Base-by-base conservation (phyloP, 2,797 vertebrate species). In the Echiichthys vipera region DNA sequence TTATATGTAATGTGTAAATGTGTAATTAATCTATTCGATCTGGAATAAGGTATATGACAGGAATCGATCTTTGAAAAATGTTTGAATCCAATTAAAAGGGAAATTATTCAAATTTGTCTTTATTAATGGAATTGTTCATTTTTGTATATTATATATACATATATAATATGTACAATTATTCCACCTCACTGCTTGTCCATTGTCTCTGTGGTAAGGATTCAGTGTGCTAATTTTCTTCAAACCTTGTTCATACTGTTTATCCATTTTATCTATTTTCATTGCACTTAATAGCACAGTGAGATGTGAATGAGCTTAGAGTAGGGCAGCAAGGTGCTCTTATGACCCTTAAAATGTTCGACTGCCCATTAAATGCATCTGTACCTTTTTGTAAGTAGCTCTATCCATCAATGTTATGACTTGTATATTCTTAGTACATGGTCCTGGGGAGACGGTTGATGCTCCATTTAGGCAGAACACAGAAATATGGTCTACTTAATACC, bases 291-390 rank as follows among this genome's bases (percentile, higher is more conserved):
- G 71, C 70, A 78, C 29, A 57, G 63, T 32, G 46, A 82, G 75
- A 67, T 81, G 59, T 74, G 63, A 73, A n/a, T n/a, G 62, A 80
- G 54, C 77, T 71, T 55, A 57, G 68, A 77, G 71, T 27, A 74
- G 59, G 67, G 65, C 77, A 87, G 71, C 57, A 74, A 83, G 84
- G 84, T 87, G 77, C 77, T 74, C 74, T 64, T 77, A 81, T 84
- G 87, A 81, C 86, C 89, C 91, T 91, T 91, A 91, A 90, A 86
- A 89, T 80, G 80, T 89, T 90, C 37, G 25, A 84, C 80, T 82
- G 56, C 74, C 83, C 75, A 83, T 89, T 91, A 91, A 91, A 89
- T 87, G 77, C 85, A 86, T 81, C 84, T 85, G 81, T 89, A 84
- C 80, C 85, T 85, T 86, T 86, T 79, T 69, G 76, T 84, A 90